These are phyloP conservation scores for Leptodactylus fuscus DNA, from an alignment of 2,113 vertebrate genomes.

Conservation along the genomic window DNA sequence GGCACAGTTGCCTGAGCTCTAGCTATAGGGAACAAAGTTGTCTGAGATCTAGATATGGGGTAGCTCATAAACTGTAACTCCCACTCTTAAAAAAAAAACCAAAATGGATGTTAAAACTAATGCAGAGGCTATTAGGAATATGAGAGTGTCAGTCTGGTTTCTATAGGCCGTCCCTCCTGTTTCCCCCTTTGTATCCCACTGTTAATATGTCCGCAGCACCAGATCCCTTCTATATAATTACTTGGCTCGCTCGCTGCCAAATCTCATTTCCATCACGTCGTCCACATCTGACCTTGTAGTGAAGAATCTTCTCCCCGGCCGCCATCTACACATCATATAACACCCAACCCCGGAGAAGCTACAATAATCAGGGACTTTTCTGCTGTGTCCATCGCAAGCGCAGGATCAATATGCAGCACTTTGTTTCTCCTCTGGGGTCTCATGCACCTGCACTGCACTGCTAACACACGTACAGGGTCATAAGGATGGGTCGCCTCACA, in stretches of 20 bases:
- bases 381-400: not conserved
- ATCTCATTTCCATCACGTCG: conserved; percentile 10
- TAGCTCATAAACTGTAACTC: too few species aligned
- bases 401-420: conserved; percentile 40
- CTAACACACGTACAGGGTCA: not conserved
- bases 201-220: not conserved
- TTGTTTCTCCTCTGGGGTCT: not conserved
- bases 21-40: not conserved
- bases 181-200: not conserved
- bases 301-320: not conserved
- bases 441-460: not conserved
- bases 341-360: conserved; percentile 19
- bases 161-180: too few species aligned
- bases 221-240: not conserved
- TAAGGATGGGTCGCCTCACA: not conserved
- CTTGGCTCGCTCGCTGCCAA: conserved; percentile 24
- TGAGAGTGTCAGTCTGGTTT: not conserved
- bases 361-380: not conserved
- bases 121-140: too few species aligned
- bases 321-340: conserved; percentile 17
- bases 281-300: not conserved
- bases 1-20: not conserved
- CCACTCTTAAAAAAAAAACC: too few species aligned
- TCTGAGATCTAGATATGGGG: not conserved
- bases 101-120: too few species aligned